Evolutionary conservation across 1,140 invertebrate genomes (phyloP).

Genomic region (Condylostylus longicornis): DNA sequence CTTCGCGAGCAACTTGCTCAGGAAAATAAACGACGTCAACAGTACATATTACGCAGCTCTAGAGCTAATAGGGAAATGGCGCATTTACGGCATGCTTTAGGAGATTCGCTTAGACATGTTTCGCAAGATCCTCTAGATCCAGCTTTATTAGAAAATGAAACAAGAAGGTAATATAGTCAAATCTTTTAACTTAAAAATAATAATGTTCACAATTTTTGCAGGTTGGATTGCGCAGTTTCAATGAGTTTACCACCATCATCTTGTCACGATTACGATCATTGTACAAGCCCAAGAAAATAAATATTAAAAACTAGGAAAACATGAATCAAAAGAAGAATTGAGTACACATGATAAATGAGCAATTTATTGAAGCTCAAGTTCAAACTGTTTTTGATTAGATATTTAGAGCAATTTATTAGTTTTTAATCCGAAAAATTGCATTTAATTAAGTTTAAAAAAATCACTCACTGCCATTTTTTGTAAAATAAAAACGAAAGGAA

Average conservation of each 20-base stretch:
- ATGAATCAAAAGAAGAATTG: too few relatives aligned
- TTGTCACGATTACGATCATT: slow-evolving; percentile 27
- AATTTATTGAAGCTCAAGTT: too few relatives aligned
- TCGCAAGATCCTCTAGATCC: slow-evolving; percentile 61
- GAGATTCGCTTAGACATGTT: slow-evolving; percentile 68
- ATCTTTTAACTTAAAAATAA: background rate
- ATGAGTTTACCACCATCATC: slow-evolving; percentile 29
- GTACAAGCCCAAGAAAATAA: slow-evolving; percentile 11
- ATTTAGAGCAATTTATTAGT: too few relatives aligned
- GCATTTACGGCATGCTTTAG: slow-evolving; percentile 63
- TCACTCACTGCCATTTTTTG: too few relatives aligned
- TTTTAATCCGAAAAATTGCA: too few relatives aligned
- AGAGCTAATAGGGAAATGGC: slow-evolving; percentile 72
- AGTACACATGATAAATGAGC: too few relatives aligned
- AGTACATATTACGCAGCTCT: slow-evolving; percentile 65
- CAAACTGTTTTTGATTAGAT: too few relatives aligned
- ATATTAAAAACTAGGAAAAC: too few relatives aligned
- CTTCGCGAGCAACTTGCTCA: slow-evolving; percentile 69
- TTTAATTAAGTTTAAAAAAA: too few relatives aligned
- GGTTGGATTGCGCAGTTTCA: slow-evolving; percentile 29
- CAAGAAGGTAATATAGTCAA: slow-evolving; percentile 40
- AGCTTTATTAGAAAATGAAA: slow-evolving; percentile 68
- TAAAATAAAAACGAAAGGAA: too few relatives aligned
- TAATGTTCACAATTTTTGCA: slow-evolving; percentile 4
- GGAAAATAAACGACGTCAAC: slow-evolving; percentile 71